phyloP scores from a whole-genome alignment of 35 echinoderm and acorn worm species.

The Ptychodera flava region DNA sequence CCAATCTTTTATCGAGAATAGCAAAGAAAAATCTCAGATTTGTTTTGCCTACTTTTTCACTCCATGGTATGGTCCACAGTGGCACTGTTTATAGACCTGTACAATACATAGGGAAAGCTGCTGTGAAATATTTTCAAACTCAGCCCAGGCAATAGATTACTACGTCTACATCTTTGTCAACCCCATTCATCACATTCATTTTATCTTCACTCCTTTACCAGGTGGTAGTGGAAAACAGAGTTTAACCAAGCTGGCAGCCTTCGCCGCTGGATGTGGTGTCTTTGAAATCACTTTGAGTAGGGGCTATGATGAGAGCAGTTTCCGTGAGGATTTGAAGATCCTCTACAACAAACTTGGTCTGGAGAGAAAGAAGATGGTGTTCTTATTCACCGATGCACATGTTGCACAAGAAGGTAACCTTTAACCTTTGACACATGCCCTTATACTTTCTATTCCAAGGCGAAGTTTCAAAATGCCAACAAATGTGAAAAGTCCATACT shows the following conservation, averaged over 20 bases:
- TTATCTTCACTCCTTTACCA: slow-evolving; percentile 9
- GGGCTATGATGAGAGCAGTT: slow-evolving; percentile 95
- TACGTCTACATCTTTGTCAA: no score
- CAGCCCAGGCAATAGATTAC: no score
- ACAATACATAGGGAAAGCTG: no score
- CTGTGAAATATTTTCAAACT: no score
- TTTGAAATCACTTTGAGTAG: slow-evolving; percentile 98
- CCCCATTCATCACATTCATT: not conserved
- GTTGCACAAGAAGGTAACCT: slow-evolving; percentile 85
- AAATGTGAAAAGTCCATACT: no score
- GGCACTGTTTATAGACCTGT: no score
- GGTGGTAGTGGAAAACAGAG: slow-evolving; percentile 99
- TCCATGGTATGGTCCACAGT: no score
- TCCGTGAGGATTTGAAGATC: slow-evolving; percentile 91
- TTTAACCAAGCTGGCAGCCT: slow-evolving; percentile 76
- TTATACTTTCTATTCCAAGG: not conserved
- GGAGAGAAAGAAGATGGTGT: slow-evolving; percentile 86
- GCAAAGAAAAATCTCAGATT: no score
- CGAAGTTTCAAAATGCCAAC: no score
- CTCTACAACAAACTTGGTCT: slow-evolving; percentile 98
- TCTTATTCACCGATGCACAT: slow-evolving; percentile 94
- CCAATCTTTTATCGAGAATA: no score
- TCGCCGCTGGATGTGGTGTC: slow-evolving; percentile 89
- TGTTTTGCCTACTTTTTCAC: no score
- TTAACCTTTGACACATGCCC: not conserved